Evolutionary conservation across 2,113 vertebrate species (phyloP), one percentile per base, ranked within the genome.

Genomic region (Crocuta crocuta): DNA sequence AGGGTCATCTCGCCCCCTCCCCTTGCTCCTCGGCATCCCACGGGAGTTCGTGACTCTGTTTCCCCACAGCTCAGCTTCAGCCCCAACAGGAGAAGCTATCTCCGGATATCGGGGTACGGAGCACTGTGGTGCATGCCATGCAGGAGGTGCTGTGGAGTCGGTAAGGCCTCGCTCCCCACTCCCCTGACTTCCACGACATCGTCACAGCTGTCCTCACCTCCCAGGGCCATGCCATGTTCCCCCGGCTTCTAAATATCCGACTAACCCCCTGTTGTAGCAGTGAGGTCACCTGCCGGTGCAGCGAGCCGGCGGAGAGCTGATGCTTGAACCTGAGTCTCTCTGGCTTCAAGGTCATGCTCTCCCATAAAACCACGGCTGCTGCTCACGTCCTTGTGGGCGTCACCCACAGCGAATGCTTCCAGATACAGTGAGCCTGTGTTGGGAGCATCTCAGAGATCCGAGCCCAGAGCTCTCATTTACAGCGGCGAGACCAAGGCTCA

Each of bases 121-220:
- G 17, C 50, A 94, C 92, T 0, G 98, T 98, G 85, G 66, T 78
- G 1, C 89, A 28, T 2, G 17, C 97, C 71, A 61, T 98, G 91
- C 92, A 15, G 26, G 96, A 98, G 58, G 55, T 48, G 21, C 76
- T 98, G 17, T 1, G 33, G 79, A 97, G 88, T 76, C 98, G 98
- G 98, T 98, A 93, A 94, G 21, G 7, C 11, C 35, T 16, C 53
- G 35, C 7, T 2, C 5, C 28, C n/a, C 19, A 3, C 11, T n/a
- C n/a, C 55, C 63, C 58, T 13, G 63, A 24, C 43, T 8, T 63
- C 71, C 3, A 7, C 3, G 17, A 17, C 10, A 2, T 68, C 53
- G 85, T 7, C n/a, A 31, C 1, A 7, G 83, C 19, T 33, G 2
- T 19, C 26, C 5, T 48, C 9, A 1, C 43, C 50, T 71, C n/a